Evolutionary conservation across 2,113 vertebrate genomes (phyloP).

Genomic region (Aviceda subcristata): DNA sequence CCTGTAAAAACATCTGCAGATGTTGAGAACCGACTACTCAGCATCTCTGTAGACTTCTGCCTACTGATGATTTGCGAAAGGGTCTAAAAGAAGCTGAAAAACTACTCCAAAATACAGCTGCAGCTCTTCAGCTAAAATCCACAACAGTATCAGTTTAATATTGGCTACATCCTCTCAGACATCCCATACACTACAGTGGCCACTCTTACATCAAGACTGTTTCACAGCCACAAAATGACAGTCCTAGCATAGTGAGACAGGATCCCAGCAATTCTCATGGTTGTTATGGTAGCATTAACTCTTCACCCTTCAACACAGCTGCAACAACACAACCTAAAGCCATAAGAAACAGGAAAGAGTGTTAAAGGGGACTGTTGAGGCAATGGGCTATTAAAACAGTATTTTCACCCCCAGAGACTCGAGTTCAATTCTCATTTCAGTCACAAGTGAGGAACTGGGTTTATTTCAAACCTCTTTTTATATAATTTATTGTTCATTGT

Average conservation of each 20-base stretch:
- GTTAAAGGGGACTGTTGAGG: background rate
- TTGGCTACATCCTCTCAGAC: background rate
- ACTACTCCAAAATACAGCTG: background rate
- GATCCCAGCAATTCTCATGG: background rate
- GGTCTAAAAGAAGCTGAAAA: background rate
- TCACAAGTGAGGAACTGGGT: background rate
- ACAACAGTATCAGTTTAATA: background rate
- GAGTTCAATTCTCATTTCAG: background rate
- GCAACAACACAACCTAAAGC: background rate
- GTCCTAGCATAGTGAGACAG: background rate
- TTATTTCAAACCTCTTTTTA: constrained; percentile 12
- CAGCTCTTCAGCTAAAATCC: constrained; percentile 12
- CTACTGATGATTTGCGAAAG: background rate
- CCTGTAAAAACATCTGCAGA: constrained; percentile 36
- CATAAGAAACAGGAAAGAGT: background rate
- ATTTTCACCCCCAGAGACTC: background rate
- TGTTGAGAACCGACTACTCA: background rate
- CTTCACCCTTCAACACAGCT: background rate
- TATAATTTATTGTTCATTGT: background rate
- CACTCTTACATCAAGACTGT: background rate
- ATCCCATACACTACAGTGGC: background rate
- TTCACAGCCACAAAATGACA: background rate
- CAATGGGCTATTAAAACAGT: constrained; percentile 20
- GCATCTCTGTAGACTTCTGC: constrained; percentile 12
- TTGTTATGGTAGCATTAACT: background rate